These are phyloP conservation scores for Archips crataeganus DNA, from an alignment of 2,888 invertebrate species.

Conservation along the genomic window DNA sequence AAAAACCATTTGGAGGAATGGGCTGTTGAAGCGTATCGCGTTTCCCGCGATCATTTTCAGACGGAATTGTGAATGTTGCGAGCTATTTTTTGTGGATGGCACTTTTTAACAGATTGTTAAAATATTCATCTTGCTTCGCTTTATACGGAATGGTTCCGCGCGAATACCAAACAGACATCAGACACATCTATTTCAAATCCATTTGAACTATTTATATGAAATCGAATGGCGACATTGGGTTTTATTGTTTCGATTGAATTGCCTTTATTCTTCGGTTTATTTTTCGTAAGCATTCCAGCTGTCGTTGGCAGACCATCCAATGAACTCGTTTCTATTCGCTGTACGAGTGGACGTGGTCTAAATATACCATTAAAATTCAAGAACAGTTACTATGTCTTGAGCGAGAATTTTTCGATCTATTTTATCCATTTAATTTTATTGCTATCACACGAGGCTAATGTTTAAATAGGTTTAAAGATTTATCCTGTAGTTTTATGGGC, in stretches of 20 bases:
- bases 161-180: conserved; percentile 13
- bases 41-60: conserved; percentile 23
- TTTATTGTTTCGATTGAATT: conserved; percentile 71
- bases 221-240: conserved; percentile 51
- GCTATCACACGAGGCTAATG: not conserved
- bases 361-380: conserved; percentile 83
- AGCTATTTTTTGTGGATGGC: conserved; percentile 6
- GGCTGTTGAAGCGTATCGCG: conserved; percentile 28
- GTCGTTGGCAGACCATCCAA: conserved; percentile 76
- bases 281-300: conserved; percentile 74
- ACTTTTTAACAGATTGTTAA: conserved; percentile 13
- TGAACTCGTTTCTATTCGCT: conserved; percentile 81
- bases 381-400: conserved; percentile 70
- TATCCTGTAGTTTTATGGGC: not conserved
- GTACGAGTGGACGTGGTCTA: conserved; percentile 75
- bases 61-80: not conserved
- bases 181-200: conserved; percentile 35
- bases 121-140: conserved; percentile 12
- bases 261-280: conserved; percentile 69
- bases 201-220: conserved; percentile 41
- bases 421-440: conserved; percentile 50
- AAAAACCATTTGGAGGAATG: conserved; percentile 35
- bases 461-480: not conserved
- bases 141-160: conserved; percentile 1
- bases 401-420: conserved; percentile 69